Percentiles rank a stretch among this genome's conserved stretches.
These are phyloP conservation scores for Gryon sp. DNA, from an alignment of 1,140 invertebrate species.

Conservation along the genomic window DNA sequence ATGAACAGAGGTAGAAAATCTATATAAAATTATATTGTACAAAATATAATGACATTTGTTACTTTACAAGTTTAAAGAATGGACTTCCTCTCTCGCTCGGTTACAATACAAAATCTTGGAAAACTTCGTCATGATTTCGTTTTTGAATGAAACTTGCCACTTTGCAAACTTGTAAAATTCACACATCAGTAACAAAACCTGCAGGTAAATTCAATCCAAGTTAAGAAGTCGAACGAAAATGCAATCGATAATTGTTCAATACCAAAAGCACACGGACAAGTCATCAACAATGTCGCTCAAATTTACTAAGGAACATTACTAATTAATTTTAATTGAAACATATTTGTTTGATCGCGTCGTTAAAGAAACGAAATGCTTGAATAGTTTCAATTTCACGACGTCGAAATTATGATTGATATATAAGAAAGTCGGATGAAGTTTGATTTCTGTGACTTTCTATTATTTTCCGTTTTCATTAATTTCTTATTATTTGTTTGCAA, in stretches of 20 bases:
- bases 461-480: too few species aligned
- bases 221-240: conserved; percentile 55
- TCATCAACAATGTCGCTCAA: conserved; percentile 14
- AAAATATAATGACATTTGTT: conserved; percentile 51
- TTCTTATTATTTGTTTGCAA: too few species aligned
- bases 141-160: conserved; percentile 60
- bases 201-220: conserved; percentile 40
- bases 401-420: too few species aligned
- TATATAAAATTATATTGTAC: conserved; percentile 37
- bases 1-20: conserved; percentile 2
- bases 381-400: not conserved
- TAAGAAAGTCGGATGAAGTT: too few species aligned
- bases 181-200: conserved; percentile 43
- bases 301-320: conserved; percentile 19
- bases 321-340: conserved; percentile 43
- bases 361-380: not conserved
- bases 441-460: too few species aligned
- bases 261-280: conserved; percentile 30
- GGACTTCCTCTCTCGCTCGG: conserved; percentile 20
- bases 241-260: conserved; percentile 51
- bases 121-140: conserved; percentile 56
- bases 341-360: conserved; percentile 13
- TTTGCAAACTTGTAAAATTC: conserved; percentile 59
- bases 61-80: conserved; percentile 47
- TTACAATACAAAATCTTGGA: conserved; percentile 43